Base-by-base conservation (phyloP, 2,797 vertebrate genomes). In the Tarsius wallacei region DNA sequence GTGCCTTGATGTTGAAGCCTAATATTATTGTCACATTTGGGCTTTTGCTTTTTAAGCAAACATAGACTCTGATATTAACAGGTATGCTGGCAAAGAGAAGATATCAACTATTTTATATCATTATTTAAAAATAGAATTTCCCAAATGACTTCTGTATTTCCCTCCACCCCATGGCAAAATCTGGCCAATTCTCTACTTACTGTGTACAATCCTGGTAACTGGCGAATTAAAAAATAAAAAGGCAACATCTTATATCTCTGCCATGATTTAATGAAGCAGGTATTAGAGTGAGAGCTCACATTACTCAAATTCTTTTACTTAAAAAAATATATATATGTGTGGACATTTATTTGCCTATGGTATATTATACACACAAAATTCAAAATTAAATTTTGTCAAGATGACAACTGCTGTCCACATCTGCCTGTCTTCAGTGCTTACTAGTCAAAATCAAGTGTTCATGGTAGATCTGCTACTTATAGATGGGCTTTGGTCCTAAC, bases 91-190 rank as follows among this genome's bases (percentile, higher is more conserved):
- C 70, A 85, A 96, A 86, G 22, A 86, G 36, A 96, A 78, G 21
- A 31, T 63, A 63, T 2, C 87, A 96, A 8, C 15, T 55, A 73
- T 73, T 82, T 88, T 70, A 87, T 47, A 82, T 87, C 80, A 8
- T 19, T 98, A 76, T 96, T 98, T 97, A 96, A 95, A 97, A 98
- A 97, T 90, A 88, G 53, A 83, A 59, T 85, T 59, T 97, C 24
- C 42, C 5, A 74, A 97, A 88, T 42, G 83, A 73, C 8, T 64
- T 92, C 51, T 82, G 13, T 28, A 53, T 95, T 81, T 87, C 95
- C 82, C 57, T 14, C 74, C 22, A 53, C 24, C 33, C 28, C 33
- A 42, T 70, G 14, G 9, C 28, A 88, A 86, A 66, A 47, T 36
- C 28, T 42, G 16, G 6, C 47, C n/a, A 26, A 78, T 90, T 86